Base-by-base conservation (phyloP, 2,888 invertebrate species). In the Diabrotica balteata region DNA sequence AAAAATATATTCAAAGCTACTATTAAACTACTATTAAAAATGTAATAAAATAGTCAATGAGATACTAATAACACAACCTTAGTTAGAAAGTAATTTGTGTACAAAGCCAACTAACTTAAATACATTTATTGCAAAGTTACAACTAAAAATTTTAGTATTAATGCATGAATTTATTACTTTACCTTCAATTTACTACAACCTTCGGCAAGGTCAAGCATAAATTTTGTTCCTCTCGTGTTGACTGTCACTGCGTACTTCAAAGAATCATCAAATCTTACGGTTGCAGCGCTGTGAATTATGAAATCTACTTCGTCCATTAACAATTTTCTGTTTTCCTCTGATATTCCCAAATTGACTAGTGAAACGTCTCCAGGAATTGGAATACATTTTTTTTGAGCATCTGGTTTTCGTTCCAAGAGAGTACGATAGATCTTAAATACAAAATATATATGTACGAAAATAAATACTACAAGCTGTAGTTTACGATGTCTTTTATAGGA, bases 241-340 rank as follows among this genome's bases (percentile, higher is more conserved):
- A 90, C 87, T 58, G 86, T 86, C 8, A 91, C 84, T 0, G 91
- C 89, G 22, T 86, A 80, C 81, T 87, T 88, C 49, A 93, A 82
- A 0, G 87, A 84, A 74, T 91, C 88, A 78, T 92, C 90, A 76
- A 92, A 91, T 70, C 87, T 86, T 49, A 92, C 89, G 50, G 91
- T 91, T n/a, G 92, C 92, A 0, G 92, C 92, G 77, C 89, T 88
- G 80, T 92, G 91, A 78, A 91, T 89, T n/a, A 92, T 87, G 10
- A 90, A 85, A 44, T 88, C 85, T 2, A 90, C 87, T 55, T 88
- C 86, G 1, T 86, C 82, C 17, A 80, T 78, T n/a, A 90, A 72
- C 4, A 82, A 75, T 47, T 84, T 75, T 65, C 87, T 85, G 69
- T 87, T 86, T 45, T 84, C 80, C 2, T 74, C 63, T 4, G 83